A percentile compares a stretch with the other conserved stretches of the same genome.
phyloP scores from a whole-genome alignment of 1,140 invertebrate species.

The Drosophila erecta region DNA sequence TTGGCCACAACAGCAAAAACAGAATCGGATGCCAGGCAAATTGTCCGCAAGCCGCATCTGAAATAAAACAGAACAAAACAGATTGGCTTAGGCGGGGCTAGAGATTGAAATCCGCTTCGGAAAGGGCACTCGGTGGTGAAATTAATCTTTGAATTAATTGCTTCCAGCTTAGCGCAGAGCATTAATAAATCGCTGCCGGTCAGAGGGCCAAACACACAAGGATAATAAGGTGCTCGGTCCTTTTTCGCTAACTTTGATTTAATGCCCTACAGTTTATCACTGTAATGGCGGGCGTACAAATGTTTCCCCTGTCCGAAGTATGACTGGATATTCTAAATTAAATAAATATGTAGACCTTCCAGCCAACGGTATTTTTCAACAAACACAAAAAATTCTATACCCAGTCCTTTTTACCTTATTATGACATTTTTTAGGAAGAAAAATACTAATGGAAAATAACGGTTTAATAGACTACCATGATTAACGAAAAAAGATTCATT shows the following conservation, averaged over 20 bases:
- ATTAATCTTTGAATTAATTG: constrained; percentile 84
- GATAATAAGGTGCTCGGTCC: constrained; percentile 70
- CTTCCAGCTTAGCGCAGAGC: constrained; percentile 78
- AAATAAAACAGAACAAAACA: constrained; percentile 15
- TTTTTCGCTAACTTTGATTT: constrained; percentile 81
- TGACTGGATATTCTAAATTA: no score
- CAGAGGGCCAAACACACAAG: constrained; percentile 17
- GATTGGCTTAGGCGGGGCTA: constrained; percentile 25
- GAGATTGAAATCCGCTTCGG: constrained; percentile 59
- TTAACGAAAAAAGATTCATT: no score
- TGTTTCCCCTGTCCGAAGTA: constrained; percentile 67
- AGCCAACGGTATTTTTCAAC: no score
- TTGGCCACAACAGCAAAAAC: constrained; percentile 17
- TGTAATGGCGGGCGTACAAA: constrained; percentile 77
- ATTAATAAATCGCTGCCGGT: constrained; percentile 73
- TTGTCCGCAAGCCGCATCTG: constrained; percentile 47
- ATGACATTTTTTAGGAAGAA: no score
- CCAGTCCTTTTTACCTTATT: no score
- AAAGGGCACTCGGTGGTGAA: constrained; percentile 71
- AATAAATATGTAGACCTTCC: no score
- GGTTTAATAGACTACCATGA: no score
- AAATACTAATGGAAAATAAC: no score
- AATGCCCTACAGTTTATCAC: constrained; percentile 78
- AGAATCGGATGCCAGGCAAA: constrained; percentile 21
- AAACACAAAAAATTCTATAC: no score